Evolutionary conservation across 2,797 vertebrate genomes (phyloP).

Genomic region (Thamnophis elegans): DNA sequence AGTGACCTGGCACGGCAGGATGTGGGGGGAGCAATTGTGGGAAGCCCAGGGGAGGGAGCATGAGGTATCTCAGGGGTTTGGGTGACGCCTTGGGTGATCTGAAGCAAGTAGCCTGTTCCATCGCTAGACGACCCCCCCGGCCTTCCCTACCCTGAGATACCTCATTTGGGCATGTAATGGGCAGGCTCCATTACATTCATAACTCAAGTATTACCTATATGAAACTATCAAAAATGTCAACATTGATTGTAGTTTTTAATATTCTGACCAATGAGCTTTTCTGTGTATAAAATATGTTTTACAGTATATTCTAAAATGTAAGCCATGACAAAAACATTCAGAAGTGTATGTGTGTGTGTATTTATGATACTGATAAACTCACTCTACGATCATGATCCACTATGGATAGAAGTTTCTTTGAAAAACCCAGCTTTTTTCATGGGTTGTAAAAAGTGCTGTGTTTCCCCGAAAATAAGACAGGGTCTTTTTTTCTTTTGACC

Average conservation of each 20-base stretch:
- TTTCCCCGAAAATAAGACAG: too few species aligned
- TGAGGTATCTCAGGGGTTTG: too few species aligned
- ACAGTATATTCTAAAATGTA: neutral
- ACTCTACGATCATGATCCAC: neutral
- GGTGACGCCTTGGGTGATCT: too few species aligned
- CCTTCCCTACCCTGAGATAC: too few species aligned
- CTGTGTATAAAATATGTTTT: neutral
- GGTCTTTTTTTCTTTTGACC: too few species aligned
- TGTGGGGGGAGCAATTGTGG: too few species aligned
- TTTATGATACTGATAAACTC: neutral
- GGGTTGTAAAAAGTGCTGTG: neutral
- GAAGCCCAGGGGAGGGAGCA: too few species aligned
- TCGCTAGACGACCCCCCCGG: too few species aligned
- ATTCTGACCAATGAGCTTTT: neutral
- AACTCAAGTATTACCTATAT: neutral
- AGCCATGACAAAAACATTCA: neutral
- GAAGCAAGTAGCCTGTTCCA: too few species aligned
- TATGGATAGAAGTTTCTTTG: neutral
- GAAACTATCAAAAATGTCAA: neutral
- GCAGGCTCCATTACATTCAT: too few species aligned
- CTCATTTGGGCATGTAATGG: too few species aligned
- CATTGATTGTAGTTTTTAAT: neutral
- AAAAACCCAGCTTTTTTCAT: neutral
- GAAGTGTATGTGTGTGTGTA: neutral
- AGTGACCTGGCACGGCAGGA: too few species aligned